Evolutionary conservation across 1,140 invertebrate species (phyloP).

Genomic region (Chironomus striatipennis): DNA sequence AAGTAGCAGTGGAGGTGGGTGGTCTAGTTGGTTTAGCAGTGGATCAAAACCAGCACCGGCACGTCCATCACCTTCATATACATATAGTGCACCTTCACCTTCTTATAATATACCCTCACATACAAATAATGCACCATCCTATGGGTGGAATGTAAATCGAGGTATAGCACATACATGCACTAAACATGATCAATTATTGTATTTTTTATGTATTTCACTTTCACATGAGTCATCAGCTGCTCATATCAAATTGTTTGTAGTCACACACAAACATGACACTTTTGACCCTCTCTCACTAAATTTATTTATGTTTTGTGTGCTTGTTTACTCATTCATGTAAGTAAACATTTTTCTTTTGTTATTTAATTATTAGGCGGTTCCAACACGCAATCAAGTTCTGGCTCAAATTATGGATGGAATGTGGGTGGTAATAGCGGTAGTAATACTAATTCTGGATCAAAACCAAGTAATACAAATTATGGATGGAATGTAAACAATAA

Average conservation of each 20-base stretch:
- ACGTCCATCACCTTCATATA: background rate
- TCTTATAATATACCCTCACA: background rate
- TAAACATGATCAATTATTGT: background rate
- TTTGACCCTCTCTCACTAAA: background rate
- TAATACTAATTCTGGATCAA: background rate
- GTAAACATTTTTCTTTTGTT: too few species aligned
- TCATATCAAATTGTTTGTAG: background rate
- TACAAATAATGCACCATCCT: constrained; percentile 1
- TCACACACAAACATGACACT: background rate
- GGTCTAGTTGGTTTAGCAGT: background rate
- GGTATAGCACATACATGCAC: background rate
- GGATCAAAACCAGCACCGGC: background rate
- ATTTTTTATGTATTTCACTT: background rate
- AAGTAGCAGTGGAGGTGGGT: background rate
- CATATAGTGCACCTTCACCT: background rate
- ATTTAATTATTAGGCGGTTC: background rate
- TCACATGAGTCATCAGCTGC: background rate
- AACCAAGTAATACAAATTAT: background rate
- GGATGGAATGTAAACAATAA: background rate
- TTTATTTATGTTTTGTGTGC: background rate
- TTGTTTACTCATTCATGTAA: background rate
- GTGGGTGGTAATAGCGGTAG: background rate
- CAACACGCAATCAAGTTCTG: background rate
- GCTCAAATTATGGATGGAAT: background rate
- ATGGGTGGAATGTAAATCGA: background rate